A percentile compares a stretch with the other conserved stretches of the same genome.
Conservation (phyloP, 2,888 invertebrate species). For the Sthenelais limicola region DNA sequence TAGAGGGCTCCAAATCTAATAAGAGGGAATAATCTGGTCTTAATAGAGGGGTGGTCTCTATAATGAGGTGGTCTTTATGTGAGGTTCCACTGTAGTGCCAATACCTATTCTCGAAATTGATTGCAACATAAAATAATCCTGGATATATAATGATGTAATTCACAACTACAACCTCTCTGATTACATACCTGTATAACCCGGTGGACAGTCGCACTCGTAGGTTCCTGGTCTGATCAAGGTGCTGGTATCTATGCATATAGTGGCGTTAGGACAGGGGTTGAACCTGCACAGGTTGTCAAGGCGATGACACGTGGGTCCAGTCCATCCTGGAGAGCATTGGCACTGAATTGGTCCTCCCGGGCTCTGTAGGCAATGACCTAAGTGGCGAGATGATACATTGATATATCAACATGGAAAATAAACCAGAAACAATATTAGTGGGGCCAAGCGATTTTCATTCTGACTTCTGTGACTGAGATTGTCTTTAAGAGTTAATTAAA, state of each 20-base stretch:
- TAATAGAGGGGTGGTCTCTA: too few species aligned
- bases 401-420: too few species aligned
- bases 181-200: constrained; percentile 34
- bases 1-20: too few species aligned
- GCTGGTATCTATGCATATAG: constrained; percentile 37
- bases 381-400: neutral
- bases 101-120: too few species aligned
- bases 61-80: too few species aligned
- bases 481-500: neutral
- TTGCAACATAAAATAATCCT: too few species aligned
- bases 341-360: constrained; percentile 36
- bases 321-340: constrained; percentile 41
- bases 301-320: constrained; percentile 16
- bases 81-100: too few species aligned
- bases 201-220: constrained; percentile 31
- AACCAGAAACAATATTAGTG: neutral
- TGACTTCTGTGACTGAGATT: neutral
- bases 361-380: constrained; percentile 38
- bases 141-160: too few species aligned
- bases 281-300: constrained; percentile 40
- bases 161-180: neutral
- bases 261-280: constrained; percentile 30
- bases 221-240: constrained; percentile 4
- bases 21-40: too few species aligned
- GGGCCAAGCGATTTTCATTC: neutral